A percentile compares a stretch with the other conserved stretches of the same genome.
These are phyloP conservation scores for Tauraco erythrolophus DNA, from an alignment of 2,113 vertebrate genomes.

Conservation along the genomic window DNA sequence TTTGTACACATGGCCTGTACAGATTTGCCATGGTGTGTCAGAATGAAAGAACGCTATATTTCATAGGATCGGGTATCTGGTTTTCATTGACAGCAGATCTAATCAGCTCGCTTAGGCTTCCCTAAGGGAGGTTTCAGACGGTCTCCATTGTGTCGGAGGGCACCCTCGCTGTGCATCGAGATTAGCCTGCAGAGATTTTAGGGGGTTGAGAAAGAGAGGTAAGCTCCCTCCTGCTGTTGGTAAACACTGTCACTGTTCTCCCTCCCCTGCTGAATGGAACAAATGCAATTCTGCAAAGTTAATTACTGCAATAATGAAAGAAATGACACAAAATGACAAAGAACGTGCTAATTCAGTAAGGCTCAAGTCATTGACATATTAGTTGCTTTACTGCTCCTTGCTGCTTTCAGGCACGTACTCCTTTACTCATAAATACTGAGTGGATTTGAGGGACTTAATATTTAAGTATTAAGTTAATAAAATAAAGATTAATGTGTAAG, in stretches of 20 bases:
- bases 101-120: neutral
- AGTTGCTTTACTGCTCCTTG: constrained; percentile 28
- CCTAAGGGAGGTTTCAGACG: constrained; percentile 16
- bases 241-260: constrained; percentile 74
- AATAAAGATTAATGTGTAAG: neutral
- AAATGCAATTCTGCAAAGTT: constrained; percentile 54
- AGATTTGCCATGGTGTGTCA: neutral
- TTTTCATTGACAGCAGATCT: constrained; percentile 46
- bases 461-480: neutral
- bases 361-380: constrained; percentile 28
- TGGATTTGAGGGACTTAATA: neutral
- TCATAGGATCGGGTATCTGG: neutral
- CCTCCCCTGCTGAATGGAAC: constrained; percentile 40
- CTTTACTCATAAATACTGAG: neutral
- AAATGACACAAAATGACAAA: constrained; percentile 43
- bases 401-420: constrained; percentile 23
- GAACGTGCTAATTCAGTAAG: constrained; percentile 60
- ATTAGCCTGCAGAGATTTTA: constrained; percentile 61
- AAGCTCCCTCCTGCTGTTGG: constrained; percentile 57
- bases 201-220: constrained; percentile 67
- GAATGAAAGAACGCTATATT: neutral
- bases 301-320: constrained; percentile 70
- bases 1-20: neutral
- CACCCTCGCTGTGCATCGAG: constrained; percentile 1
- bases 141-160: constrained; percentile 45